Conservation (phyloP, 2,888 invertebrate genomes). For the Leistus spinibarbis region DNA sequence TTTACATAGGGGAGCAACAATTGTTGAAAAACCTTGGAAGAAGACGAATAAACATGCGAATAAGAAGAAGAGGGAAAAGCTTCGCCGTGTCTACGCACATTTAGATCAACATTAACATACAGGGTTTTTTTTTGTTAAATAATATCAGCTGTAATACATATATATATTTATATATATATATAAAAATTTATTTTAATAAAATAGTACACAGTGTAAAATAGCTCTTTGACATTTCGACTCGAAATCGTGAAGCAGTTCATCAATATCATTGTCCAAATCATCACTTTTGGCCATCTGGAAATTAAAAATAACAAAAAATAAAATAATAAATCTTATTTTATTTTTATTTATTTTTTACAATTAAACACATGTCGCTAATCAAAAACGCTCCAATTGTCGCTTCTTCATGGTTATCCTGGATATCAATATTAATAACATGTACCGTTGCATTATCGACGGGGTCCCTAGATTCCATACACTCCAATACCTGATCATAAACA, state of each 20-base stretch:
- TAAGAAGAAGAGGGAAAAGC: slow-evolving; percentile 89
- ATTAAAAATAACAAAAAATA: background rate
- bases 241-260: slow-evolving; percentile 93
- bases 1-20: slow-evolving; percentile 2
- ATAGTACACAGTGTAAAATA: slow-evolving; percentile 91
- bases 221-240: slow-evolving; percentile 86
- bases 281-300: slow-evolving; percentile 83
- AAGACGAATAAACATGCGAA: slow-evolving; percentile 84
- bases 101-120: slow-evolving; percentile 75
- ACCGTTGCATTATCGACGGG: slow-evolving; percentile 85
- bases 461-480: slow-evolving; percentile 85
- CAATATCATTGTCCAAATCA: slow-evolving; percentile 97
- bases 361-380: slow-evolving; percentile 92
- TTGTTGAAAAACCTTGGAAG: slow-evolving; percentile 74
- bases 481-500: slow-evolving; percentile 97
- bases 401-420: slow-evolving; percentile 99
- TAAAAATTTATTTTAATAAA: slow-evolving; percentile 70
- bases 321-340: background rate
- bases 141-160: background rate
- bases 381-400: slow-evolving; percentile 98
- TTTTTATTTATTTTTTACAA: slow-evolving; percentile 62
- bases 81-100: slow-evolving; percentile 83
- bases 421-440: slow-evolving; percentile 97
- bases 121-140: background rate
- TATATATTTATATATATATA: slow-evolving; percentile 16